Evolutionary conservation across 2,113 vertebrate genomes (phyloP).

Genomic region (Athene cunicularia): DNA sequence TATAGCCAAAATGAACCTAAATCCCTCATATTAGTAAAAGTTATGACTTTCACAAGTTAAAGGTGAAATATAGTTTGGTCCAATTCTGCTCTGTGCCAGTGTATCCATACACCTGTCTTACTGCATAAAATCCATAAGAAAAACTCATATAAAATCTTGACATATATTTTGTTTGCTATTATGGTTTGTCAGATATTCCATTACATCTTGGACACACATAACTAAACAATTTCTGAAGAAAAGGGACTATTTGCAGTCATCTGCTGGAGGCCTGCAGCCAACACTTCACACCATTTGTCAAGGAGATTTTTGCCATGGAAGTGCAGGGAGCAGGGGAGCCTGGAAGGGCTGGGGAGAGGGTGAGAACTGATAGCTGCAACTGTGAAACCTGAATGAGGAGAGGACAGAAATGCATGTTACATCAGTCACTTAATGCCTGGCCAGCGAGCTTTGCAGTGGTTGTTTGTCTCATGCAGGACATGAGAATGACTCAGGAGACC

Average conservation of each 20-base stretch:
- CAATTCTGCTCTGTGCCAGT: background rate
- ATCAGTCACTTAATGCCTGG: background rate
- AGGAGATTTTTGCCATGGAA: background rate
- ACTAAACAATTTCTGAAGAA: constrained; percentile 14
- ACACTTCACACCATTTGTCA: background rate
- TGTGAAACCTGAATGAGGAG: background rate
- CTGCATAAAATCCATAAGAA: background rate
- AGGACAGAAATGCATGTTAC: background rate
- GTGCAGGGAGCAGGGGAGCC: fast-evolving
- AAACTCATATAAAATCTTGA: background rate
- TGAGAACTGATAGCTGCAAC: background rate
- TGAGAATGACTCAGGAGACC: background rate
- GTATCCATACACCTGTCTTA: background rate
- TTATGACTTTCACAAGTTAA: background rate
- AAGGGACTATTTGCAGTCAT: background rate
- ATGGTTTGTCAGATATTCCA: background rate
- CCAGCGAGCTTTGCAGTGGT: background rate
- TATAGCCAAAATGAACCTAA: background rate
- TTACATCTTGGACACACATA: background rate
- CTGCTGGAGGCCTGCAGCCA: background rate
- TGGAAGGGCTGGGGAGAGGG: background rate
- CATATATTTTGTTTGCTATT: background rate
- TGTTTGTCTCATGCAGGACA: background rate
- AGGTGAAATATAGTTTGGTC: background rate
- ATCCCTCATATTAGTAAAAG: background rate